Conservation (phyloP, 2,888 invertebrate species). For the Salpingus planirostris region DNA sequence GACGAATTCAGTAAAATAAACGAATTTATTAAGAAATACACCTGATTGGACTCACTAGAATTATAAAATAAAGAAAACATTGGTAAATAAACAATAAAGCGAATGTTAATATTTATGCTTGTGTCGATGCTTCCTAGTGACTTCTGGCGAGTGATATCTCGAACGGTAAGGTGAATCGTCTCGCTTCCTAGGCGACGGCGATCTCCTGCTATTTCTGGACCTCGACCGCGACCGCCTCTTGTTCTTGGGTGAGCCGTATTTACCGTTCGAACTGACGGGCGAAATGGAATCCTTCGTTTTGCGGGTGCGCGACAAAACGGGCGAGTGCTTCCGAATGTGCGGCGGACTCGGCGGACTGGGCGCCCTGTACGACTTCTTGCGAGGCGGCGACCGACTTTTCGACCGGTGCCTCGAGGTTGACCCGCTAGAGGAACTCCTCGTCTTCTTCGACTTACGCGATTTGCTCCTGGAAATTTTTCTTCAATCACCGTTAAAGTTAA, state of each 20-base stretch:
- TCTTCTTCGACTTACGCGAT: constrained; percentile 42
- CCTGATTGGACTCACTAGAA: too few species aligned
- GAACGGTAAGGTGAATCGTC: constrained; percentile 31
- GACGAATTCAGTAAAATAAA: too few species aligned
- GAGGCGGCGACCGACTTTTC: constrained; percentile 38
- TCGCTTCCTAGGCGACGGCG: constrained; percentile 29
- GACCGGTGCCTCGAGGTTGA: constrained; percentile 40
- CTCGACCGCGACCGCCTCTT: too few species aligned
- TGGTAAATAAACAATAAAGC: too few species aligned
- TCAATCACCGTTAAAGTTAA: neutral
- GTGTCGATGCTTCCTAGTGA: constrained; percentile 46
- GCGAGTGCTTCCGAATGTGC: constrained; percentile 37
- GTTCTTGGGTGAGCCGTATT: constrained; percentile 37
- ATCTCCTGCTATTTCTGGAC: constrained; percentile 26
- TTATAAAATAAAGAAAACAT: too few species aligned
- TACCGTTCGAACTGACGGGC: constrained; percentile 32
- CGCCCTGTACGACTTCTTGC: constrained; percentile 34
- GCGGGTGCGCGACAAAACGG: constrained; percentile 32
- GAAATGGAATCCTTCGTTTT: constrained; percentile 34
- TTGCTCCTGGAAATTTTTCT: constrained; percentile 27
- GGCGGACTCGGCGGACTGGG: constrained; percentile 39
- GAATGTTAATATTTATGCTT: constrained; percentile 49
- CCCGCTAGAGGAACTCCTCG: constrained; percentile 39
- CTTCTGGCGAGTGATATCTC: constrained; percentile 39
- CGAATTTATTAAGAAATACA: too few species aligned